Conservation (phyloP, 2,888 invertebrate genomes). For the Cosmorhoe ocellata region DNA sequence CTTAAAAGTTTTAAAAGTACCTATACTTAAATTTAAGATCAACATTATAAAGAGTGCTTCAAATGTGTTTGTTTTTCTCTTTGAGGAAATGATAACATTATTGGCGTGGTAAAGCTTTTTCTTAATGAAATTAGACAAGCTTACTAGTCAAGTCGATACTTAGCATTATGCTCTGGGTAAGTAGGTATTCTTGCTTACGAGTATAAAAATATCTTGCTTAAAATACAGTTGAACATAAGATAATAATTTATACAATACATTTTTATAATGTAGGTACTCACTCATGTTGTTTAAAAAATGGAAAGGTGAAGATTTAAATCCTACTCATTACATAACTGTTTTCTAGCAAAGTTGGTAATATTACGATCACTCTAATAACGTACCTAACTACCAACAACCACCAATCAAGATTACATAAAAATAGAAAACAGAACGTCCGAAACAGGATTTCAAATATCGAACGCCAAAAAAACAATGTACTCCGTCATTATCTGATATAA, state of each 20-base stretch:
- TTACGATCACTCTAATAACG: constrained; percentile 28
- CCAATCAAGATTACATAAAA: constrained; percentile 39
- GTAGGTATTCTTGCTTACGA: too few relatives aligned
- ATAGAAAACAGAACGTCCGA: constrained; percentile 36
- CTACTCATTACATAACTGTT: constrained; percentile 22
- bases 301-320: not conserved
- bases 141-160: not conserved
- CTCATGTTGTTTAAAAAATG: too few relatives aligned
- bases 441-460: constrained; percentile 41
- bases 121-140: constrained; percentile 5
- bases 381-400: constrained; percentile 29
- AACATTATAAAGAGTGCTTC: constrained; percentile 46
- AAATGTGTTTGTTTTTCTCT: constrained; percentile 39
- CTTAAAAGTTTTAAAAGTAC: constrained; percentile 43
- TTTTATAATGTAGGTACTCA: too few relatives aligned
- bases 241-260: too few relatives aligned
- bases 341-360: constrained; percentile 15
- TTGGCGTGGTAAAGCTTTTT: constrained; percentile 1
- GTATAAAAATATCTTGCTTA: too few relatives aligned
- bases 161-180: not conserved
- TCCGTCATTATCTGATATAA: constrained; percentile 48
- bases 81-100: constrained; percentile 22
- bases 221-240: too few relatives aligned
- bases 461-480: constrained; percentile 37
- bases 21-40: constrained; percentile 33